A percentile compares a stretch with the other conserved stretches of the same genome.
phyloP scores from a whole-genome alignment of 2,888 invertebrate genomes.

The Caenorhabditis parvicauda region DNA sequence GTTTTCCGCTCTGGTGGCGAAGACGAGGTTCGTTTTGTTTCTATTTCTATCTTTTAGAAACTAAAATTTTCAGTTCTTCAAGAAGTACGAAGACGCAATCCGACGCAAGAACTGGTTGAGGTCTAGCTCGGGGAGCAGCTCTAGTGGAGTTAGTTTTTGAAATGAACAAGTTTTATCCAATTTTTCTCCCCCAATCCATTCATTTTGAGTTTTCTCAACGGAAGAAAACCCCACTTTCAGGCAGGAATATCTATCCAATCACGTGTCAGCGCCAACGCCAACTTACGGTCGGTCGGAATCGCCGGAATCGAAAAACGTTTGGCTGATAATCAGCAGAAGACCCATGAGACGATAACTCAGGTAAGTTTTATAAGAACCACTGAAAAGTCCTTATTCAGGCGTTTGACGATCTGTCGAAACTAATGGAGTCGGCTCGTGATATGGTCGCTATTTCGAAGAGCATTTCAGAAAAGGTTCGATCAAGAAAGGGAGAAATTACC shows the following conservation, averaged over 20 bases:
- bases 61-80: slow-evolving; percentile 52
- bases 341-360: slow-evolving; percentile 83
- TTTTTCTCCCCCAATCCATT: background rate
- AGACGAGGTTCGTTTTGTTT: slow-evolving; percentile 51
- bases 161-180: too few relatives aligned
- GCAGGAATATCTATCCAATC: too few relatives aligned
- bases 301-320: slow-evolving; percentile 91
- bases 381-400: slow-evolving; percentile 67
- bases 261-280: slow-evolving; percentile 37
- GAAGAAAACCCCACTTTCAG: slow-evolving; percentile 11
- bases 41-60: background rate
- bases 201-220: background rate
- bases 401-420: slow-evolving; percentile 87
- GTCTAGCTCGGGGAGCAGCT: slow-evolving; percentile 57
- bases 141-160: slow-evolving; percentile 43
- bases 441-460: slow-evolving; percentile 90
- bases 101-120: slow-evolving; percentile 57
- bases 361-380: slow-evolving; percentile 16
- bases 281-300: slow-evolving; percentile 72
- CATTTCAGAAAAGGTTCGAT: slow-evolving; percentile 88
- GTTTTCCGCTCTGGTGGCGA: slow-evolving; percentile 58
- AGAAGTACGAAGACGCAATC: slow-evolving; percentile 55
- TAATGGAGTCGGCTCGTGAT: slow-evolving; percentile 94
- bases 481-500: slow-evolving; percentile 89
- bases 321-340: slow-evolving; percentile 83